Conservation (phyloP, 2,113 vertebrate genomes). For the Erythrolamprus reginae region DNA sequence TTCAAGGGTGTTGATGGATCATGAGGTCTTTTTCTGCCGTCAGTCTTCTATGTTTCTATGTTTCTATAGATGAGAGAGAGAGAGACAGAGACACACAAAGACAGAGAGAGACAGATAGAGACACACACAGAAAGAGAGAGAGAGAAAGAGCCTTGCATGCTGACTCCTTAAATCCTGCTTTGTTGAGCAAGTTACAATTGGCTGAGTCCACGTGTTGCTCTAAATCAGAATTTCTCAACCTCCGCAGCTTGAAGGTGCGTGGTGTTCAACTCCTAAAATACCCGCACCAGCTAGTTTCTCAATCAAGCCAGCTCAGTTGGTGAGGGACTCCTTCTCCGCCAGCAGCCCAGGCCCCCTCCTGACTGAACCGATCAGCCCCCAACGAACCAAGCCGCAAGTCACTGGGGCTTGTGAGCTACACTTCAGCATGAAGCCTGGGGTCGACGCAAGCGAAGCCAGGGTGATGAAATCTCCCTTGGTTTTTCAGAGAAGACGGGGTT, state of each 20-base stretch:
- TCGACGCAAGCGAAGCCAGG: neutral
- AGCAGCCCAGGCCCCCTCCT: neutral
- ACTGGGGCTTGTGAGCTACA: neutral
- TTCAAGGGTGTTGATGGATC: no score
- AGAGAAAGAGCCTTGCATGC: neutral
- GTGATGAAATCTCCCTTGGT: neutral
- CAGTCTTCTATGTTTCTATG: no score
- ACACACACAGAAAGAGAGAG: no score
- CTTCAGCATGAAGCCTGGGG: neutral
- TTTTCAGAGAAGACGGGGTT: neutral
- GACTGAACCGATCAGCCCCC: neutral
- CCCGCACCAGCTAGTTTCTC: neutral
- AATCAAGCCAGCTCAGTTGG: neutral
- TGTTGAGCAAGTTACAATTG: neutral
- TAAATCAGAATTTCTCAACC: neutral
- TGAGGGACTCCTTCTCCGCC: neutral
- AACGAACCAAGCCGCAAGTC: rapidly evolving
- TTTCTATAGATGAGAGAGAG: no score
- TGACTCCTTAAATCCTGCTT: neutral
- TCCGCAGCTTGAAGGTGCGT: no score
- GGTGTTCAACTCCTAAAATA: no score
- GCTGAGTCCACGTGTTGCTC: neutral
- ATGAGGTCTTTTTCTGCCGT: no score
- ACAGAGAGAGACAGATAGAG: no score
- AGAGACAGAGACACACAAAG: no score